A percentile compares a stretch with the other conserved stretches of the same genome.
Conservation (phyloP, 2,113 vertebrate genomes). For the Barnardius zonarius region DNA sequence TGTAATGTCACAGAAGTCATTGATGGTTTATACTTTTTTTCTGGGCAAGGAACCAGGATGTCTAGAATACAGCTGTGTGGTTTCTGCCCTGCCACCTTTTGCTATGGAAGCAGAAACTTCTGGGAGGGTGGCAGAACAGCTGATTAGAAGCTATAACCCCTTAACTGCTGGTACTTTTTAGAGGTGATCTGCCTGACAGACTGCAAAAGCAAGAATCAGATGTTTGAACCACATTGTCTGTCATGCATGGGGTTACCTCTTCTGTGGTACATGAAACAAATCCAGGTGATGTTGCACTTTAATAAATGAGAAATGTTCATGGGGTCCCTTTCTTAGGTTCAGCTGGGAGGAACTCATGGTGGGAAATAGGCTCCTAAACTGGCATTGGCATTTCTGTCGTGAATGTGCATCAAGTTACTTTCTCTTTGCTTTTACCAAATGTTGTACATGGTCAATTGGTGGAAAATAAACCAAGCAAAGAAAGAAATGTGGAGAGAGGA, state of each 20-base stretch:
- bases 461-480: not conserved
- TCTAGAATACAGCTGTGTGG: not conserved
- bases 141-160: not conserved
- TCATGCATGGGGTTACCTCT: not conserved
- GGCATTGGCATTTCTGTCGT: not conserved
- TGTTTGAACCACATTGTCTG: not conserved
- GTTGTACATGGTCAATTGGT: not conserved
- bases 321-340: not conserved
- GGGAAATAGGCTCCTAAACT: not conserved
- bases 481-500: not conserved
- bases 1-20: not conserved
- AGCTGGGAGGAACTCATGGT: not conserved
- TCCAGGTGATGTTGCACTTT: not conserved
- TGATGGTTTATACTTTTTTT: not conserved
- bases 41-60: not conserved
- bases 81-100: not conserved
- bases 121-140: not conserved
- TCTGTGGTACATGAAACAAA: not conserved
- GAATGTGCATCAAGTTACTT: not conserved
- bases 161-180: not conserved
- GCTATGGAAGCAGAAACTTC: not conserved
- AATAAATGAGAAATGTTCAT: not conserved
- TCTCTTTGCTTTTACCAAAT: not conserved
- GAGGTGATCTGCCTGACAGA: not conserved
- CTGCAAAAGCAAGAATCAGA: not conserved